Evolutionary conservation across 2,888 invertebrate species (phyloP).

Genomic region (Aphodius sticticus): DNA sequence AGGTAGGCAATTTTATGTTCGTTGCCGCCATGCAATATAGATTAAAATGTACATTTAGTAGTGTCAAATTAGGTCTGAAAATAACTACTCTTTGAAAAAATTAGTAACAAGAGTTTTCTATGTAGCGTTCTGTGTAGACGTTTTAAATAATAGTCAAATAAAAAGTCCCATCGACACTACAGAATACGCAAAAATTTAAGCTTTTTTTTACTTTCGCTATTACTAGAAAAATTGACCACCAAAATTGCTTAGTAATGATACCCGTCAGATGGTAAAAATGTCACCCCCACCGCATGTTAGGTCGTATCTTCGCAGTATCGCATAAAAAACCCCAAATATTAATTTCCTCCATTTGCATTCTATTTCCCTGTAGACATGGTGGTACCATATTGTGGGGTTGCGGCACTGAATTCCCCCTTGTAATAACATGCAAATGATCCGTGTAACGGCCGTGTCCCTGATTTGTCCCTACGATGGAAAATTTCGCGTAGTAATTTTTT

Average conservation of each 20-base stretch:
- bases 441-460: neutral
- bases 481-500: neutral
- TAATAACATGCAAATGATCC: slow-evolving; percentile 4
- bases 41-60: too few relatives aligned
- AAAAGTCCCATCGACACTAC: too few relatives aligned
- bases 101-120: too few relatives aligned
- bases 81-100: too few relatives aligned
- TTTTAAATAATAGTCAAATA: too few relatives aligned
- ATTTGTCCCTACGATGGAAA: neutral
- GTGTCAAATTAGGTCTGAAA: too few relatives aligned
- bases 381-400: neutral
- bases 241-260: neutral
- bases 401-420: neutral
- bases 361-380: neutral
- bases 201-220: too few relatives aligned
- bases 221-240: too few relatives aligned
- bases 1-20: too few relatives aligned
- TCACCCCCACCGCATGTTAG: neutral
- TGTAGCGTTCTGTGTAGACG: too few relatives aligned
- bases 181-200: too few relatives aligned
- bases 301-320: neutral
- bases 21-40: too few relatives aligned
- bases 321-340: neutral
- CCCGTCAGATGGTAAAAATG: neutral
- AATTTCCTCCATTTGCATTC: neutral